Evolutionary conservation across 2,113 vertebrate genomes (phyloP).

Genomic region (Nycticorax nycticorax): DNA sequence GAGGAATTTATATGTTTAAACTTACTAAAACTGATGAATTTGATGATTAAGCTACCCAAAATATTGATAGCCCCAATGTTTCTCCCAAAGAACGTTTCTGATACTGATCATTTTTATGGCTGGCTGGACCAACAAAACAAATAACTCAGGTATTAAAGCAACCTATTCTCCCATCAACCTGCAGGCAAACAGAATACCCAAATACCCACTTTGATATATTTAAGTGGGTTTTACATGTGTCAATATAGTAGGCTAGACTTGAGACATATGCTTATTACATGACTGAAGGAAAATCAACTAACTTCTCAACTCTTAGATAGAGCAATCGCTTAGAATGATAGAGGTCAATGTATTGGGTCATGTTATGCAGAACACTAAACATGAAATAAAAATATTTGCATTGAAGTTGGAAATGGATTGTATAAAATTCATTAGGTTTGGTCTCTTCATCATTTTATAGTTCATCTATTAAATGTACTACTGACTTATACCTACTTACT

Average conservation of each 20-base stretch:
- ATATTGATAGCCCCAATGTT: not conserved
- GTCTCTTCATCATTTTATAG: not conserved
- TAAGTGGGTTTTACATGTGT: constrained; percentile 2
- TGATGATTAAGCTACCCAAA: not conserved
- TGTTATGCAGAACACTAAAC: constrained; percentile 12
- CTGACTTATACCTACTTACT: not conserved
- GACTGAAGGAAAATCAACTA: constrained; percentile 80
- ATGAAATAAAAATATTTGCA: constrained; percentile 55
- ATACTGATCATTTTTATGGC: not conserved
- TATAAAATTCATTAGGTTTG: not conserved
- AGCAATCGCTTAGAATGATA: constrained; percentile 67
- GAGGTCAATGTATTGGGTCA: constrained; percentile 70
- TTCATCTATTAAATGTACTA: not conserved
- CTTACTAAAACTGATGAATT: not conserved
- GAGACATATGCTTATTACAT: constrained; percentile 35
- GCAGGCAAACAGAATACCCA: not conserved
- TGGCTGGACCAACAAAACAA: not conserved
- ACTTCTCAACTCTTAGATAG: constrained; percentile 65
- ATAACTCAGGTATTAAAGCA: not conserved
- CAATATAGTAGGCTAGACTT: not conserved
- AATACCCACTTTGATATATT: constrained; percentile 13
- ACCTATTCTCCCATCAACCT: not conserved
- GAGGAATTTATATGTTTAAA: not conserved
- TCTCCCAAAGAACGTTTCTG: not conserved
- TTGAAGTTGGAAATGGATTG: not conserved